These are phyloP conservation scores for Idaea biselata DNA, from an alignment of 2,888 invertebrate species.

Conservation along the genomic window DNA sequence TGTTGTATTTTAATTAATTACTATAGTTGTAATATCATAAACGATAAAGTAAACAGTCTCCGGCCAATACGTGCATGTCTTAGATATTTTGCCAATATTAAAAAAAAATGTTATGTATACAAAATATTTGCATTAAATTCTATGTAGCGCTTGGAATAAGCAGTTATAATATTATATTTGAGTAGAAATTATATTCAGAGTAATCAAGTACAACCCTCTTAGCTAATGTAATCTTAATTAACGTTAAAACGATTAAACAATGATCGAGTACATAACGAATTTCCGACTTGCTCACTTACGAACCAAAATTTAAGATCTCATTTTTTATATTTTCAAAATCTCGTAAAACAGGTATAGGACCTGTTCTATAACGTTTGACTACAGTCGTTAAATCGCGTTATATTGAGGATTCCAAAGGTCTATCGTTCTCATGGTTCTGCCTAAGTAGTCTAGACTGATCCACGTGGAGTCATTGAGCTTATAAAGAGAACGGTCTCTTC, in stretches of 20 bases:
- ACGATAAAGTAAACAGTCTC: constrained; percentile 66
- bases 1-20: constrained; percentile 72
- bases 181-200: constrained; percentile 49
- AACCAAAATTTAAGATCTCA: constrained; percentile 78
- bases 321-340: constrained; percentile 47
- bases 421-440: no score
- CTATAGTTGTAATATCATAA: constrained; percentile 56
- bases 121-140: constrained; percentile 53
- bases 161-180: constrained; percentile 43
- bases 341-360: constrained; percentile 26
- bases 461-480: no score
- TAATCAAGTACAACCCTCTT: constrained; percentile 70
- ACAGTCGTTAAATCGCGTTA: constrained; percentile 15
- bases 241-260: constrained; percentile 53
- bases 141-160: constrained; percentile 56
- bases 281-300: constrained; percentile 70
- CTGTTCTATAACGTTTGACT: constrained; percentile 28
- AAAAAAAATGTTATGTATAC: constrained; percentile 51
- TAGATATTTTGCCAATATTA: constrained; percentile 64
- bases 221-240: constrained; percentile 38
- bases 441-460: no score
- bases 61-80: constrained; percentile 72
- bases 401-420: no score
- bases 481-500: no score
- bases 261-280: constrained; percentile 65